Evolutionary conservation across 2,888 invertebrate species (phyloP), one percentile per base, ranked within the genome.

Genomic region (Linnaemya vulpina): DNA sequence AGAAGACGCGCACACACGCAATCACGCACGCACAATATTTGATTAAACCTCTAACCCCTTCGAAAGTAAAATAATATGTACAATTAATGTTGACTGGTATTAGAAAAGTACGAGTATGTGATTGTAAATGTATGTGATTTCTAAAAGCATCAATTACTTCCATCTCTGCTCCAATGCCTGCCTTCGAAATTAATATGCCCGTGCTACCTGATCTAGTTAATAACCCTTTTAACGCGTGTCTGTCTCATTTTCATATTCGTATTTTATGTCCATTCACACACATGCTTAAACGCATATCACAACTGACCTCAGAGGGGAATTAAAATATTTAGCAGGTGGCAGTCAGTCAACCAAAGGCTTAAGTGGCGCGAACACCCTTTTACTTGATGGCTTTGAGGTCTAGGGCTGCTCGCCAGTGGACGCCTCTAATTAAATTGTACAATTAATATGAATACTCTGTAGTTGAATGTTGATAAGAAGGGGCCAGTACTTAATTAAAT

Each of bases 291-390:
- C 58, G 73, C 55, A 51, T n/a, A 58, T 22, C 62, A 63, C 22
- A 35, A 65, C 46, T 74, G 55, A 60, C 78, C 74, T 67, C 43
- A 51, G 81, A 65, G 82, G 84, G 71, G 78, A 51, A 85, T 82
- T 82, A 75, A 75, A 75, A 79, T 79, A 82, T 85, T 77, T 79
- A 80, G 87, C 87, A 87, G 87, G 84, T 84, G 84, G 73, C 76
- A 76, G 73, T 46, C 53, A 53, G 51, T 63, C 43, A 71, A 67
- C 58, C 22, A 65, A 77, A 70, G 77, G 89, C 90, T 91, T 91
- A 91, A 91, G 91, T 91, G 91, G 90, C 89, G 89, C 87, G 90
- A 90, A 91, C 91, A 91, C 91, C 91, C 91, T 91, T 91, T 91
- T 87, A 87, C 83, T 82, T 68, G 70, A 17, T 51, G 63, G 58